A percentile compares a stretch with the other conserved stretches of the same genome.
Conservation (phyloP, 2,888 invertebrate genomes). For the Spodoptera littoralis region DNA sequence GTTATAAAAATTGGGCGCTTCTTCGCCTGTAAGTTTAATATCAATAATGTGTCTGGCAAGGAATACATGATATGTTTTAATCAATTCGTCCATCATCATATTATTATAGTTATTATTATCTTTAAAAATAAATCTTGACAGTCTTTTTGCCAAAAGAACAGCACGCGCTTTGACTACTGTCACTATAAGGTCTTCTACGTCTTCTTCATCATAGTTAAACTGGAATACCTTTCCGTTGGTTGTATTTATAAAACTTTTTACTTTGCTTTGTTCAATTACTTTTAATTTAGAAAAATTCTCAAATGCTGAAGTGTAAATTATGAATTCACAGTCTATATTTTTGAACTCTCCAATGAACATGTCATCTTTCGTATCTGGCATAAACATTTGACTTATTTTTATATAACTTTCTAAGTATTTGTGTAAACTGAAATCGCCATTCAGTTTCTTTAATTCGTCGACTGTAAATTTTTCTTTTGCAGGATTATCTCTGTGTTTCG, state of each 20-base stretch:
- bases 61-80: conserved; percentile 47
- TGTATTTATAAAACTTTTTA: conserved; percentile 33
- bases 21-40: conserved; percentile 1
- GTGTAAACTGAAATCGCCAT: conserved; percentile 39
- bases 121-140: conserved; percentile 40
- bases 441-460: conserved; percentile 33
- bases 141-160: conserved; percentile 33
- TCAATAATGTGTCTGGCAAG: conserved; percentile 27
- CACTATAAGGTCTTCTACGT: conserved; percentile 29
- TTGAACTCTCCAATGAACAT: conserved; percentile 38
- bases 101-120: conserved; percentile 31
- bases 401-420: conserved; percentile 52
- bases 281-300: conserved; percentile 30
- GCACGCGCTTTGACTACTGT: conserved; percentile 38
- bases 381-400: conserved; percentile 36
- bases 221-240: conserved; percentile 30
- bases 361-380: conserved; percentile 19
- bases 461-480: conserved; percentile 39
- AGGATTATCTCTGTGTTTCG: conserved; percentile 50
- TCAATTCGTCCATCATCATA: conserved; percentile 42
- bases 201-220: conserved; percentile 36
- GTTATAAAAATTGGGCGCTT: conserved; percentile 1
- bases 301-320: conserved; percentile 49
- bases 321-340: conserved; percentile 40
- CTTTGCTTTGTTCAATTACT: neutral